phyloP scores from a whole-genome alignment of 2,888 invertebrate genomes.

The Bombylius major region DNA sequence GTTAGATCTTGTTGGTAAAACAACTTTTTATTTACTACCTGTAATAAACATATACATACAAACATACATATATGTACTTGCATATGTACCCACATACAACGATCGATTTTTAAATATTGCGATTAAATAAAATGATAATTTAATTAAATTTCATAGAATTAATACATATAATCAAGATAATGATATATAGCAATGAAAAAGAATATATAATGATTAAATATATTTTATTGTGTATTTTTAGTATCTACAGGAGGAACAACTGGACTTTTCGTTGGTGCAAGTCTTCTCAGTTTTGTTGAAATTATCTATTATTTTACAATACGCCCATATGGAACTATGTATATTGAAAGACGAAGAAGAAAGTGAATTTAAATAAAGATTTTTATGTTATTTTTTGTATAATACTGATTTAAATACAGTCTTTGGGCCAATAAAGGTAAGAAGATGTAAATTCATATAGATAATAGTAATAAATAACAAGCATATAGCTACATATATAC shows the following conservation, averaged over 20 bases:
- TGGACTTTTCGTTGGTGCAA: constrained; percentile 52
- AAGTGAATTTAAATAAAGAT: constrained; percentile 1
- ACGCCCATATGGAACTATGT: constrained; percentile 28
- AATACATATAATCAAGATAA: too few species aligned
- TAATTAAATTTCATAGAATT: too few species aligned
- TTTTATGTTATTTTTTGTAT: not conserved
- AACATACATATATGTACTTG: not conserved
- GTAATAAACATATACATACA: not conserved
- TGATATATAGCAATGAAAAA: not conserved
- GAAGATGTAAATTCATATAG: too few species aligned
- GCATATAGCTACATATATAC: too few species aligned
- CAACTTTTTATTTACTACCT: not conserved
- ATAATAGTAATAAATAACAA: not conserved
- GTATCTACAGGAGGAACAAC: constrained; percentile 55
- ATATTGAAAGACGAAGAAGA: constrained; percentile 17
- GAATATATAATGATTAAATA: not conserved
- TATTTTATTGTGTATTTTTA: constrained; percentile 18
- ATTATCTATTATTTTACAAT: constrained; percentile 45
- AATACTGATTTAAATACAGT: too few species aligned
- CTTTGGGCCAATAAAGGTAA: too few species aligned
- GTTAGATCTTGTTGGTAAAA: constrained; percentile 57
- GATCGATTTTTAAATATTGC: too few species aligned
- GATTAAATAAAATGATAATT: too few species aligned
- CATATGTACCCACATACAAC: too few species aligned
- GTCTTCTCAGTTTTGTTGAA: constrained; percentile 53